These are phyloP conservation scores for Scolanthus callimorphus DNA, from an alignment of 92 coral and sea anemone genomes.

Conservation along the genomic window DNA sequence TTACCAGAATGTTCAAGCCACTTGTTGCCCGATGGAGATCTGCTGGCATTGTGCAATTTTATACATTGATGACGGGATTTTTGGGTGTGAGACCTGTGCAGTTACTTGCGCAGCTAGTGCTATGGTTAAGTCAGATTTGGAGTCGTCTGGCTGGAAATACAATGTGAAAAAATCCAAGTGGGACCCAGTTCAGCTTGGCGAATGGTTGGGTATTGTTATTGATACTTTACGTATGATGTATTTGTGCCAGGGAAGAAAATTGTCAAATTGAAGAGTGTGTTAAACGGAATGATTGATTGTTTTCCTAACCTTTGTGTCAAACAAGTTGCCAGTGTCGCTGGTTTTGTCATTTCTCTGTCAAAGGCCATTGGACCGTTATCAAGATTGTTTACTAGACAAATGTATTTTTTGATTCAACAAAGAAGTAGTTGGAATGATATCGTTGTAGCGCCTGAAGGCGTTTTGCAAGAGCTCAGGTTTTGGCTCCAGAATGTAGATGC, in stretches of 20 bases:
- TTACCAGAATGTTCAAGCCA: slow-evolving; percentile 45
- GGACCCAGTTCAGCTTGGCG: slow-evolving; percentile 32
- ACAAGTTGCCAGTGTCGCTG: slow-evolving; percentile 34
- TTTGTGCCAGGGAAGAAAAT: slow-evolving; percentile 32
- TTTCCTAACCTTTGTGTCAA: slow-evolving; percentile 38
- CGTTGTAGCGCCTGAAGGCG: slow-evolving; percentile 1
- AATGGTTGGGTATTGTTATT: slow-evolving; percentile 31
- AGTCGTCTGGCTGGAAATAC: slow-evolving; percentile 18
- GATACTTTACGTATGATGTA: slow-evolving; percentile 22
- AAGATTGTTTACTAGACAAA: slow-evolving; percentile 44
- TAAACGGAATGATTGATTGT: background rate
- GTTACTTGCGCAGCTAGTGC: slow-evolving; percentile 1
- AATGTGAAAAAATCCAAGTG: slow-evolving; percentile 12
- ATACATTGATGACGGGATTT: slow-evolving; percentile 44
- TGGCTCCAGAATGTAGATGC: slow-evolving; percentile 19
- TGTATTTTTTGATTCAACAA: slow-evolving; percentile 26
- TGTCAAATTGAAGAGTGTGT: slow-evolving; percentile 21
- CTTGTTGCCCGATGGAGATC: slow-evolving; percentile 45
- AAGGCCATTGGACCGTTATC: slow-evolving; percentile 22
- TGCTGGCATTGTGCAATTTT: slow-evolving; percentile 9
- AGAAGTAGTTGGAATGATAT: slow-evolving; percentile 27
- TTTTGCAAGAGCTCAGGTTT: slow-evolving; percentile 22
- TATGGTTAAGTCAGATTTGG: slow-evolving; percentile 6
- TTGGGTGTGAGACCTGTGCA: background rate
- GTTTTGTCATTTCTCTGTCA: slow-evolving; percentile 25